Conservation (phyloP, 2,888 invertebrate species). For the Trichogramma evanescens region DNA sequence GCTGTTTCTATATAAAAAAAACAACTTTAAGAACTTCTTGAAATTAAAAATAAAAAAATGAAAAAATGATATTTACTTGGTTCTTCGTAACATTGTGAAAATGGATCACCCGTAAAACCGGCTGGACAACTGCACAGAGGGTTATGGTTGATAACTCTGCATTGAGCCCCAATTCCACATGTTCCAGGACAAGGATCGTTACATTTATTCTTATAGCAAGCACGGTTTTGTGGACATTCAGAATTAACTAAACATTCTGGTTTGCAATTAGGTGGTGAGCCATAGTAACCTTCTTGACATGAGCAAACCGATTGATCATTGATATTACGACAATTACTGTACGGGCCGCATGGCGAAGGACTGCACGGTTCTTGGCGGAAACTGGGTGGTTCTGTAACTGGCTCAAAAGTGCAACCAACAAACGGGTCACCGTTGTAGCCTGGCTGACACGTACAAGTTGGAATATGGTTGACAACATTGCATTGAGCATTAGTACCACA, state of each 20-base stretch:
- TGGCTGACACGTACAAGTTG: slow-evolving; percentile 71
- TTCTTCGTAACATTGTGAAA: slow-evolving; percentile 62
- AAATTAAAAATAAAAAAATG: background rate
- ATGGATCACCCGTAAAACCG: slow-evolving; percentile 73
- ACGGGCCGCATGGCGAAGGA: slow-evolving; percentile 75
- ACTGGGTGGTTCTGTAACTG: slow-evolving; percentile 29
- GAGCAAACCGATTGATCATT: slow-evolving; percentile 72
- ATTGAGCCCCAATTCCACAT: slow-evolving; percentile 70
- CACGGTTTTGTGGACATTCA: slow-evolving; percentile 71
- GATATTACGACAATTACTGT: slow-evolving; percentile 67
- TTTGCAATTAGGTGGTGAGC: slow-evolving; percentile 73
- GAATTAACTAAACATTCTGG: slow-evolving; percentile 79
- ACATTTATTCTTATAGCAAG: slow-evolving; percentile 77
- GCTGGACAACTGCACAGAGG: slow-evolving; percentile 72
- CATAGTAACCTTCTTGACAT: slow-evolving; percentile 64
- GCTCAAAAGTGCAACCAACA: slow-evolving; percentile 46
- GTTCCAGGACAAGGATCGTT: slow-evolving; percentile 75
- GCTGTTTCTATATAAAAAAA: slow-evolving; percentile 21
- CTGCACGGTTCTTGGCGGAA: slow-evolving; percentile 56
- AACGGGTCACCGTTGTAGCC: slow-evolving; percentile 73
- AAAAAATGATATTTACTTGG: slow-evolving; percentile 30
- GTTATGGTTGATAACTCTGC: slow-evolving; percentile 74
- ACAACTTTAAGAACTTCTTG: slow-evolving; percentile 21
- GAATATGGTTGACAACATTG: slow-evolving; percentile 75
- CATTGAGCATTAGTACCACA: slow-evolving; percentile 81